Evolutionary conservation across 1,140 invertebrate genomes (phyloP).

Genomic region (Anagrus nilaparvatae): DNA sequence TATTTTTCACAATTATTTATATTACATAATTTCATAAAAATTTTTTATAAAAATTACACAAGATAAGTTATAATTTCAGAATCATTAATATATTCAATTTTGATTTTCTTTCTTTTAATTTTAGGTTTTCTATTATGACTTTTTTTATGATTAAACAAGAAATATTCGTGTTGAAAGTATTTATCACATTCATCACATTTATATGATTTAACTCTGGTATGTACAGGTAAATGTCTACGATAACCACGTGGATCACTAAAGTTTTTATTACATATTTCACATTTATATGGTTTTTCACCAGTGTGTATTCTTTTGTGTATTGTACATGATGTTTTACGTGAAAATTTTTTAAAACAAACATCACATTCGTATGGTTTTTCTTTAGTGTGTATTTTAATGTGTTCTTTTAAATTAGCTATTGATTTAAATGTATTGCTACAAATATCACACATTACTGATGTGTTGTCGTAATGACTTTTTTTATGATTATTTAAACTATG

Average conservation of each 20-base stretch:
- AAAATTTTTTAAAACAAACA: slow-evolving; percentile 62
- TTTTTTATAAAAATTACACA: too few relatives aligned
- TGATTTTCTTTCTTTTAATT: too few relatives aligned
- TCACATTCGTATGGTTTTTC: slow-evolving; percentile 67
- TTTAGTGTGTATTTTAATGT: slow-evolving; percentile 50
- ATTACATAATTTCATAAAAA: too few relatives aligned
- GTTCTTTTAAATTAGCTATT: slow-evolving; percentile 33
- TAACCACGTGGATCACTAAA: slow-evolving; percentile 22
- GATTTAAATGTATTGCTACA: slow-evolving; percentile 42
- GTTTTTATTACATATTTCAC: slow-evolving; percentile 45
- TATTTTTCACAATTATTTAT: too few relatives aligned
- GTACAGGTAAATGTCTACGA: slow-evolving; percentile 52
- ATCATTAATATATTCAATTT: too few relatives aligned
- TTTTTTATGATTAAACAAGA: too few relatives aligned
- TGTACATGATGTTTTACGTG: slow-evolving; percentile 12
- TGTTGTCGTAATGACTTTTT: slow-evolving; percentile 53
- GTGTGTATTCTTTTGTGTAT: slow-evolving; percentile 13
- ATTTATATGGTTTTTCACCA: slow-evolving; percentile 16
- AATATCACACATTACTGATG: slow-evolving; percentile 34
- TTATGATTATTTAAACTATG: slow-evolving; percentile 39
- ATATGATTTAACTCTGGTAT: slow-evolving; percentile 58
- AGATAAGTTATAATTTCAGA: too few relatives aligned
- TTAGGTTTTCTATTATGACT: too few relatives aligned
- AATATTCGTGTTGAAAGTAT: too few relatives aligned
- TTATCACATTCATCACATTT: slow-evolving; percentile 29